Evolutionary conservation across 2,888 invertebrate genomes (phyloP), one percentile per base, ranked within the genome.

Genomic region (Amiota minor): DNA sequence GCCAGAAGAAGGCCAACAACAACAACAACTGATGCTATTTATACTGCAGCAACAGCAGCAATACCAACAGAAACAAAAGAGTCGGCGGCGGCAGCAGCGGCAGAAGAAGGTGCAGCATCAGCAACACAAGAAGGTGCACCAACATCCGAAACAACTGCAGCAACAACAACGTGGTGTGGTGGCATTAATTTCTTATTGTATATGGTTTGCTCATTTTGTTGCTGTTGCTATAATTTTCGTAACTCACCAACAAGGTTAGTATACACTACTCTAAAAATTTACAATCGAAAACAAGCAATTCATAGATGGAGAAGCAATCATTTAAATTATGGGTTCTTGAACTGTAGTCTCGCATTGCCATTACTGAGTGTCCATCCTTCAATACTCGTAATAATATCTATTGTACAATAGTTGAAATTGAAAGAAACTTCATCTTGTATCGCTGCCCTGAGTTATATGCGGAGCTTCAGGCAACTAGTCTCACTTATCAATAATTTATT

Each of bases 191-290:
- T 88, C 75, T 75, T 88, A 72, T 88, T 88, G 80, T 88, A 88
- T 86, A 88, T 88, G 88, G 88, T 88, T 78, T 88, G 88, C 85
- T 88, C 88, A 79, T 88, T 88, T 71, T 88, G 88, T 77, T 88
- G 88, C 75, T 88, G 88, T 81, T 88, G 88, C 79, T 88, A 88
- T 80, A 88, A 88, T 79, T 87, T 85, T 77, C 87, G 88, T 72
- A 88, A 85, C 78, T 85, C 88, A 64, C 87, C 87, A 73, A 77
- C 88, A 81, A 88, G 88, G 88, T 88, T 81, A 80, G 85, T 83
- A 77, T 16, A 9, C 3, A 35, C 35, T 35, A 35, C 35, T 6
- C 35, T 6, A 8, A 35, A 35, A 35, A 2, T 6, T 4, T 35
- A 35, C 6, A 1, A 23, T 3, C 23, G 3, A 23, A 2, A n/a